These are phyloP conservation scores for Andrena marginata DNA, from an alignment of 2,888 invertebrate genomes.

Conservation along the genomic window DNA sequence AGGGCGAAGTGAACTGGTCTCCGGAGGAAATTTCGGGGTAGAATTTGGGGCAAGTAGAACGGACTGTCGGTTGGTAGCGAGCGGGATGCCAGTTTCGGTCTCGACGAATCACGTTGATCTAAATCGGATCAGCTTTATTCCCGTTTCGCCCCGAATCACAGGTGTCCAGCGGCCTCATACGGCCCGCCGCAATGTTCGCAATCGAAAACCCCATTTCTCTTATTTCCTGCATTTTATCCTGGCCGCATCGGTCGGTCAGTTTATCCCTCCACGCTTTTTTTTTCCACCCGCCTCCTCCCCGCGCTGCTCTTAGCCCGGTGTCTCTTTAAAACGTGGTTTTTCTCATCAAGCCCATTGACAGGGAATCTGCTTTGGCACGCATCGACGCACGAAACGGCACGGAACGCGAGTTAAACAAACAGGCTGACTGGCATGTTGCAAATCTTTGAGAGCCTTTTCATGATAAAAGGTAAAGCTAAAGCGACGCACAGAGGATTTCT, in stretches of 20 bases:
- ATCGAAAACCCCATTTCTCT: conserved; percentile 55
- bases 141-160: conserved; percentile 38
- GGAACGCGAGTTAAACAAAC: background rate
- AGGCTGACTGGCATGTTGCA: background rate
- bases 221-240: conserved; percentile 57
- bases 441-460: too few species aligned
- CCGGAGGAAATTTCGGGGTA: conserved; percentile 8
- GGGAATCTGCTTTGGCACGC: background rate
- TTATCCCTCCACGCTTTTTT: conserved; percentile 22
- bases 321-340: conserved; percentile 23
- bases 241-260: conserved; percentile 10
- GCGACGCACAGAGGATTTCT: too few species aligned
- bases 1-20: conserved; percentile 26
- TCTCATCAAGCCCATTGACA: conserved; percentile 17
- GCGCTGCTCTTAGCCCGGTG: background rate
- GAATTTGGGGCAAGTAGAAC: conserved; percentile 41
- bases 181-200: conserved; percentile 44
- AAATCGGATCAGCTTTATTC: conserved; percentile 65
- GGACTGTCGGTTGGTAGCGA: conserved; percentile 15
- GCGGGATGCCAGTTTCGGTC: conserved; percentile 33
- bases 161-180: conserved; percentile 41
- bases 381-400: too few species aligned
- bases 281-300: conserved; percentile 4
- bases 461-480: too few species aligned
- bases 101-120: conserved; percentile 54